Evolutionary conservation across 2,797 vertebrate genomes (phyloP).

Genomic region (Microctenopoma steveboyesi): DNA sequence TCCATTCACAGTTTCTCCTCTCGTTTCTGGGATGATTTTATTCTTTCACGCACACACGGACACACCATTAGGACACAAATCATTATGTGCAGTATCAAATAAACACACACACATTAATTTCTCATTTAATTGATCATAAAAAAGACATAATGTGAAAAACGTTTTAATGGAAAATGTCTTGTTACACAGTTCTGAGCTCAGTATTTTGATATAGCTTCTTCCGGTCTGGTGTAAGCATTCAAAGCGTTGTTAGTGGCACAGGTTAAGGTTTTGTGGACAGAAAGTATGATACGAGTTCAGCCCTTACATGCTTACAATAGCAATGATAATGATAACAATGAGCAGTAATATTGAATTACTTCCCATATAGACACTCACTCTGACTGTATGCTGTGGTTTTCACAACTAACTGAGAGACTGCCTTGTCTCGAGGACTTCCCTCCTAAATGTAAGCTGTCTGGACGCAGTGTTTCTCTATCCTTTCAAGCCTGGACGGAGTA

Average conservation of each 20-base stretch:
- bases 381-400: constrained; percentile 57
- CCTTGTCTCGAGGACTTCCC: constrained; percentile 41
- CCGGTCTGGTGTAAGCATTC: too few relatives aligned
- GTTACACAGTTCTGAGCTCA: too few relatives aligned
- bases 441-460: constrained; percentile 43
- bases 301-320: too few relatives aligned
- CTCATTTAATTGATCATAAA: too few relatives aligned
- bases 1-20: constrained; percentile 48
- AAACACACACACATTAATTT: too few relatives aligned
- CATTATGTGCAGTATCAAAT: background rate
- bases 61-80: background rate
- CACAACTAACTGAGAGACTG: constrained; percentile 61
- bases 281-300: too few relatives aligned
- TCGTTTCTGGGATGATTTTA: constrained; percentile 9
- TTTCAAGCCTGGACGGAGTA: constrained; percentile 1
- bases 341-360: constrained; percentile 33
- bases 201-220: too few relatives aligned
- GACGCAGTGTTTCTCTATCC: constrained; percentile 19
- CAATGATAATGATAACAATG: too few relatives aligned
- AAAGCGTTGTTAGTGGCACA: too few relatives aligned
- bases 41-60: background rate
- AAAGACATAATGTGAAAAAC: too few relatives aligned
- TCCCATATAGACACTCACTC: constrained; percentile 18
- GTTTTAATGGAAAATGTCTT: too few relatives aligned
- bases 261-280: too few relatives aligned